phyloP scores from a whole-genome alignment of 2,888 invertebrate genomes.

The Anorthoa munda region DNA sequence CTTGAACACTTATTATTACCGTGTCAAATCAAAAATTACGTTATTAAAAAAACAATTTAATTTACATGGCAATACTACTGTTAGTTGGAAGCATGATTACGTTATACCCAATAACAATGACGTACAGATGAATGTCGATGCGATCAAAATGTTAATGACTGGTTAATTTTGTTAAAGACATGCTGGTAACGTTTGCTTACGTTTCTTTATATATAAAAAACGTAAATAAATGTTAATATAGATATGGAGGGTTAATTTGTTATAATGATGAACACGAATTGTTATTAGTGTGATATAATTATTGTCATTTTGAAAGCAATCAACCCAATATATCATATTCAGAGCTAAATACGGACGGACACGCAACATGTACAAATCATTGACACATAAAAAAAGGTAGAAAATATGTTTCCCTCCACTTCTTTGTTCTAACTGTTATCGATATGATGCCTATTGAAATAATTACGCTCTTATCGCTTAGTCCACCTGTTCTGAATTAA shows the following conservation, averaged over 20 bases:
- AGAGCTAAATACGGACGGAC: conserved; percentile 43
- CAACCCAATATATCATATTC: conserved; percentile 50
- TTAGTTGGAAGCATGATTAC: conserved; percentile 70
- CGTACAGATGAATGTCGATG: conserved; percentile 59
- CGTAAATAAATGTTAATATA: conserved; percentile 43
- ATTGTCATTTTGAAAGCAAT: conserved; percentile 10
- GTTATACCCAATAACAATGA: conserved; percentile 61
- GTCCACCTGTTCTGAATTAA: conserved; percentile 65
- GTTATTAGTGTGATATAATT: not conserved
- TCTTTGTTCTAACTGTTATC: conserved; percentile 60
- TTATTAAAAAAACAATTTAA: conserved; percentile 33
- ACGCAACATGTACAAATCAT: conserved; percentile 43
- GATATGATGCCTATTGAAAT: conserved; percentile 51
- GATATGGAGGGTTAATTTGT: conserved; percentile 51
- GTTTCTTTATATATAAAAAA: conserved; percentile 20
- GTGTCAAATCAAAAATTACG: conserved; percentile 16
- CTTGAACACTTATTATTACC: conserved; percentile 11
- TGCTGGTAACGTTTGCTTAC: conserved; percentile 54
- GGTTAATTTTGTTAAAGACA: conserved; percentile 62
- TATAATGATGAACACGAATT: not conserved
- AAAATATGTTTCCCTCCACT: conserved; percentile 41
- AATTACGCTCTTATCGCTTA: conserved; percentile 62
- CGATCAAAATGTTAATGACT: conserved; percentile 57
- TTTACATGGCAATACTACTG: conserved; percentile 51
- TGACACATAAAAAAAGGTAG: conserved; percentile 38